Conservation (phyloP, 2,113 vertebrate genomes). For the Orientallactaga bullata region DNA sequence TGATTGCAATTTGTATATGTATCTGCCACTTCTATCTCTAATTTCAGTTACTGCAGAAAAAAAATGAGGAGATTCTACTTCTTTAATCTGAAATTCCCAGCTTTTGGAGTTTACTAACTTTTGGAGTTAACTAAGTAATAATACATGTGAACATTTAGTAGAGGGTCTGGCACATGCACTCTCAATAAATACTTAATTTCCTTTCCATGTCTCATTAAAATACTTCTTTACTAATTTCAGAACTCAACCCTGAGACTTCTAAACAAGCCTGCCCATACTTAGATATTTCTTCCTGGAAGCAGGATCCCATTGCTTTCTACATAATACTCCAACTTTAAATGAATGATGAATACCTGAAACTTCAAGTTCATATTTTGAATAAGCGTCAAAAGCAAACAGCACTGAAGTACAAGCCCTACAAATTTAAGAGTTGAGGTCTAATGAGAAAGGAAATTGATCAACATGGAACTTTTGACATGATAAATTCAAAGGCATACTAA, state of each 20-base stretch:
- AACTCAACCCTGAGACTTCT: not conserved
- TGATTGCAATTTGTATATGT: not conserved
- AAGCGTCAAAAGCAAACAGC: not conserved
- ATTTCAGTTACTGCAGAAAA: not conserved
- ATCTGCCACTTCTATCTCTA: not conserved
- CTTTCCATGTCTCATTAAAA: not conserved
- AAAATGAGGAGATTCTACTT: not conserved
- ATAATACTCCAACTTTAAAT: not conserved
- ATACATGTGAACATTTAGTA: not conserved
- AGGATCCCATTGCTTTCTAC: not conserved
- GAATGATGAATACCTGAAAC: not conserved
- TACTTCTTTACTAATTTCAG: not conserved
- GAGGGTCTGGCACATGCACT: not conserved
- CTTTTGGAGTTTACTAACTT: not conserved
- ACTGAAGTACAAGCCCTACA: not conserved
- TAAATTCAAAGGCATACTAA: not conserved
- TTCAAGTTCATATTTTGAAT: not conserved
- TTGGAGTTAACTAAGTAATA: not conserved
- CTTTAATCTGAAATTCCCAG: not conserved
- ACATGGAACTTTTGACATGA: not conserved
- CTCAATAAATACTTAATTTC: slow-evolving; percentile 1
- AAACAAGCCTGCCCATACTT: not conserved
- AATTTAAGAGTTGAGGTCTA: not conserved
- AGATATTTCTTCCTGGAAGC: not conserved
- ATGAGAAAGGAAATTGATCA: not conserved